A percentile compares a stretch with the other conserved stretches of the same genome.
These are phyloP conservation scores for Pseudochromis fuscus DNA, from an alignment of 2,797 vertebrate species.

Conservation along the genomic window DNA sequence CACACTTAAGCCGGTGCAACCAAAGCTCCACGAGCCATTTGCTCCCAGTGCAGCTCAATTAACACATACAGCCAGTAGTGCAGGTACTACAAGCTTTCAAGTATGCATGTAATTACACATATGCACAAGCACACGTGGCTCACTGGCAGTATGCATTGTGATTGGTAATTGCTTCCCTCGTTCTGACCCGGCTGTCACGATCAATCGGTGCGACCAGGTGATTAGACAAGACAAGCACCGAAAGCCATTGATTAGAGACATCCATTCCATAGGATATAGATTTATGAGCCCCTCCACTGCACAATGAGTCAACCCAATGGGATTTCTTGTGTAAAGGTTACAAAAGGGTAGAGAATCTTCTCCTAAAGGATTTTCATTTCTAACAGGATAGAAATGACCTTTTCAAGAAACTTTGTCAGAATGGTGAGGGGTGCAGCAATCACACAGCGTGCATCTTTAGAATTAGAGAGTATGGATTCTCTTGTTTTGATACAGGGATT, in stretches of 20 bases:
- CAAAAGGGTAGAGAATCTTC: slow-evolving; percentile 78
- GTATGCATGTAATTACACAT: slow-evolving; percentile 63
- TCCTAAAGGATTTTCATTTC: slow-evolving; percentile 81
- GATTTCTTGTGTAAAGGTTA: slow-evolving; percentile 82
- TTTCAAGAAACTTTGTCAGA: slow-evolving; percentile 77
- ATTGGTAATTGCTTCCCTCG: slow-evolving; percentile 74
- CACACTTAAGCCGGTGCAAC: slow-evolving; percentile 44
- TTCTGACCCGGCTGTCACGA: slow-evolving; percentile 71
- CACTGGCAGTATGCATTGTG: slow-evolving; percentile 24
- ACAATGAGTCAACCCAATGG: slow-evolving; percentile 76
- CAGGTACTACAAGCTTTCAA: slow-evolving; percentile 36
- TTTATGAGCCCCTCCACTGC: slow-evolving; percentile 70
- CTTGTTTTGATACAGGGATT: slow-evolving; percentile 36
- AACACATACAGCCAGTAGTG: slow-evolving; percentile 49
- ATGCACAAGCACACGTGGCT: slow-evolving; percentile 21
- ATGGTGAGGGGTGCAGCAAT: slow-evolving; percentile 66
- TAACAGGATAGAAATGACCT: slow-evolving; percentile 77
- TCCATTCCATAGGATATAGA: slow-evolving; percentile 77
- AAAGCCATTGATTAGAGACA: slow-evolving; percentile 78
- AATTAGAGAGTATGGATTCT: slow-evolving; percentile 52
- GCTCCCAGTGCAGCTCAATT: slow-evolving; percentile 64
- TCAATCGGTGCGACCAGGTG: slow-evolving; percentile 76
- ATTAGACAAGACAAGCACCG: slow-evolving; percentile 77
- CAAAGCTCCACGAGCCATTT: slow-evolving; percentile 48
- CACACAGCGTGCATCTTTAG: slow-evolving; percentile 63